Percentiles rank a stretch among this genome's conserved stretches.
phyloP scores from a whole-genome alignment of 1,140 invertebrate species.

The Cotesia glomerata region DNA sequence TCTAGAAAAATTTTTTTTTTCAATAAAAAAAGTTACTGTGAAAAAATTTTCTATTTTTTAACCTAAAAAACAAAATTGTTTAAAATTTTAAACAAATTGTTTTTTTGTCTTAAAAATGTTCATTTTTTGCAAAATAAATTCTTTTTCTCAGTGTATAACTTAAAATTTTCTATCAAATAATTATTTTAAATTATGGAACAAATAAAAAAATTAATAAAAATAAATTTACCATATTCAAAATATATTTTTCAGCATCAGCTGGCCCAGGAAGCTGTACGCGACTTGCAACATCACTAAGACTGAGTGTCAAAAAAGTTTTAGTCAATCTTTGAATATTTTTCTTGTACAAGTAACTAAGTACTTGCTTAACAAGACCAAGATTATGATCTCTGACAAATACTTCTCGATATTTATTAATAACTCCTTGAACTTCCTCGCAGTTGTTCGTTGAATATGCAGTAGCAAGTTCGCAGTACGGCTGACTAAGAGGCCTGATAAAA shows the following conservation, averaged over 20 bases:
- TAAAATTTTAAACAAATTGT: too few relatives aligned
- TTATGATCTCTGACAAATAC: constrained; percentile 85
- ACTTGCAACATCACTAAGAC: constrained; percentile 90
- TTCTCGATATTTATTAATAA: constrained; percentile 81
- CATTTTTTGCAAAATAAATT: too few relatives aligned
- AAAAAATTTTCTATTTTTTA: too few relatives aligned
- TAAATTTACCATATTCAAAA: constrained; percentile 86
- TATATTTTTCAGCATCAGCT: constrained; percentile 90
- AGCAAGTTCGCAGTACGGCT: constrained; percentile 90
- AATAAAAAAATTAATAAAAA: background rate
- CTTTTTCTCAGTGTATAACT: too few relatives aligned
- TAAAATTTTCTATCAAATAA: too few relatives aligned
- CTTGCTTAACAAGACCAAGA: constrained; percentile 83
- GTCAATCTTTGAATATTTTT: constrained; percentile 97
- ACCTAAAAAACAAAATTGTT: too few relatives aligned
- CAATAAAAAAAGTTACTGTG: too few relatives aligned
- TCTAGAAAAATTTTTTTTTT: too few relatives aligned
- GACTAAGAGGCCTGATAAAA: constrained; percentile 90
- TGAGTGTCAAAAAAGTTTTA: constrained; percentile 96
- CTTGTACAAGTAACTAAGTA: constrained; percentile 87
- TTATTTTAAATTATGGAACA: too few relatives aligned
- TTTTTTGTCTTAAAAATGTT: too few relatives aligned
- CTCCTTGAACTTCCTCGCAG: constrained; percentile 72
- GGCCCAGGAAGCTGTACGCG: constrained; percentile 85
- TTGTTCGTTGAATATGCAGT: constrained; percentile 80